These are phyloP conservation scores for Sebastes minor DNA, from an alignment of 2,797 vertebrate species.

Conservation along the genomic window DNA sequence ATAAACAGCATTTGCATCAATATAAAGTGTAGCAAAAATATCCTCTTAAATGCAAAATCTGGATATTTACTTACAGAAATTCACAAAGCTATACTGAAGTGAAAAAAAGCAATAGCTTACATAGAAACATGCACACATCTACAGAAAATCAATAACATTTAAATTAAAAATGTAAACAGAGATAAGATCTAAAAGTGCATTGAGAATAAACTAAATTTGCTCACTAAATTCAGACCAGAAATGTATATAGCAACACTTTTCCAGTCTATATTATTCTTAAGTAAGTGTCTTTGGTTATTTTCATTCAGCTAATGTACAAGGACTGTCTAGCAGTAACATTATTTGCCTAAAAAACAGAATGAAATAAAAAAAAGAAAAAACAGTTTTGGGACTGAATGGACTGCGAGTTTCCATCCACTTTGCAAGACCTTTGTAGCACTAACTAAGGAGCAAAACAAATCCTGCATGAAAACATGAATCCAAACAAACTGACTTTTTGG, in stretches of 20 bases:
- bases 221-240: background rate
- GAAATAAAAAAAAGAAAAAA: background rate
- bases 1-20: background rate
- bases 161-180: conserved; percentile 36
- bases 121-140: background rate
- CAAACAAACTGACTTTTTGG: background rate
- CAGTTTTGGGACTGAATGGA: background rate
- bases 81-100: background rate
- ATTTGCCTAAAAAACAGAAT: background rate
- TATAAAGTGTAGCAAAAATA: background rate
- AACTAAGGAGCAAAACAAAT: background rate
- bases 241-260: background rate
- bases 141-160: background rate
- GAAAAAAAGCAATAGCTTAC: background rate
- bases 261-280: background rate
- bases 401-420: background rate
- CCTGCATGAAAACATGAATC: background rate
- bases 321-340: background rate
- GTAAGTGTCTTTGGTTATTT: background rate
- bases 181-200: conserved; percentile 29
- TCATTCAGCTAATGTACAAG: background rate
- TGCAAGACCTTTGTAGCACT: background rate
- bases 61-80: background rate
- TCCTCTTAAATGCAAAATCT: background rate
- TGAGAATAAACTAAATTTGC: background rate